phyloP scores from a whole-genome alignment of 1,140 invertebrate genomes.

The Solenopsis fugax region DNA sequence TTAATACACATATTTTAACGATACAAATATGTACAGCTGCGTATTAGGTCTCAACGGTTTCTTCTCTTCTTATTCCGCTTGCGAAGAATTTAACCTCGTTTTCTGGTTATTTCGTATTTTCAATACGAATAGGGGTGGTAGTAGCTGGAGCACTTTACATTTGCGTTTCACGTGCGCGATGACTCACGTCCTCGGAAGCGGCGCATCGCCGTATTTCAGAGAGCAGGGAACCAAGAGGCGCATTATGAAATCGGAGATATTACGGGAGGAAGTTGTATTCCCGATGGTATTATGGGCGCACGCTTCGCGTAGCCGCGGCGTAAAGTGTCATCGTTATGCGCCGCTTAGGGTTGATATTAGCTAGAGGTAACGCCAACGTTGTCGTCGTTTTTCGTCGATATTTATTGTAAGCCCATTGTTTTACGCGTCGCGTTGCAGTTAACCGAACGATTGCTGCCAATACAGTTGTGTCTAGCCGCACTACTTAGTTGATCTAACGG shows the following conservation, averaged over 20 bases:
- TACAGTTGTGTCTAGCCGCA: constrained; percentile 61
- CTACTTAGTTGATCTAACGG: constrained; percentile 33
- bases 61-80: background rate
- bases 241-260: constrained; percentile 74
- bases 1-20: background rate
- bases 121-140: background rate
- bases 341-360: constrained; percentile 71
- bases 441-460: constrained; percentile 44
- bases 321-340: constrained; percentile 75
- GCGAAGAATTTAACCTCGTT: background rate
- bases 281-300: constrained; percentile 60
- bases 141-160: constrained; percentile 18
- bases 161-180: constrained; percentile 44
- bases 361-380: constrained; percentile 14
- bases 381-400: constrained; percentile 54
- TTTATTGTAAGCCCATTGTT: constrained; percentile 73
- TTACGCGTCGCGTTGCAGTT: constrained; percentile 49
- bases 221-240: constrained; percentile 64
- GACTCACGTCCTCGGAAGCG: constrained; percentile 56
- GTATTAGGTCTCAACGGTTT: too few species aligned
- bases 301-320: constrained; percentile 43
- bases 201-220: constrained; percentile 57
- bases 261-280: constrained; percentile 71
- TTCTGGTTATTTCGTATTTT: background rate
- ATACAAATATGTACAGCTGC: background rate